phyloP scores from a whole-genome alignment of 2,797 vertebrate genomes.

The Lutjanus argentimaculatus region DNA sequence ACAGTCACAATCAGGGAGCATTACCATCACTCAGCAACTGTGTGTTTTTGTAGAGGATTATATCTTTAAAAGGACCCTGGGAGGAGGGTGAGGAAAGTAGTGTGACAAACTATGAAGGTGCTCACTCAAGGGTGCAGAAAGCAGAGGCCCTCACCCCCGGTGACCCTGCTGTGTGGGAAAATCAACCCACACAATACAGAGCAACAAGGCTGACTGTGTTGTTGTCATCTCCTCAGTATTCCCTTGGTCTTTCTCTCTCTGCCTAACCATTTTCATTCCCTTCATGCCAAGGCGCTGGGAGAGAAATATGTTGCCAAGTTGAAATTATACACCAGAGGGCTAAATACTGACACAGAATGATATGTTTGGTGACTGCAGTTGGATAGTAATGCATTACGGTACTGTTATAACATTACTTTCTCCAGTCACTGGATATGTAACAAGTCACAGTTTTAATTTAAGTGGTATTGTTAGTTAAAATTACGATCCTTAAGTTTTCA shows the following conservation, averaged over 20 bases:
- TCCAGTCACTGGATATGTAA: slow-evolving; percentile 41
- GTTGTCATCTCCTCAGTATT: slow-evolving; percentile 58
- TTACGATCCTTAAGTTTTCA: too few species aligned
- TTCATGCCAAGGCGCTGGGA: slow-evolving; percentile 50
- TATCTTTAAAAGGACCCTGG: slow-evolving; percentile 73
- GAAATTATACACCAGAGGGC: slow-evolving; percentile 65
- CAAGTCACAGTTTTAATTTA: slow-evolving; percentile 12
- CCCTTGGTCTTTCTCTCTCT: slow-evolving; percentile 12
- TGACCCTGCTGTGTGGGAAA: slow-evolving; percentile 83
- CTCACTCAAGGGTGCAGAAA: slow-evolving; percentile 81
- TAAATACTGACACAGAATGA: slow-evolving; percentile 68
- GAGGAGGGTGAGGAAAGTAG: slow-evolving; percentile 57
- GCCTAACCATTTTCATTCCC: slow-evolving; percentile 62
- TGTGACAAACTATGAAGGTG: slow-evolving; percentile 80
- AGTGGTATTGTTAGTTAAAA: background rate
- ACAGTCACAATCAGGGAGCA: slow-evolving; percentile 74
- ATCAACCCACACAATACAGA: slow-evolving; percentile 65
- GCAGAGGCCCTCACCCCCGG: slow-evolving; percentile 71
- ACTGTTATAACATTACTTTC: slow-evolving; percentile 36
- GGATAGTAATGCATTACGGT: slow-evolving; percentile 27
- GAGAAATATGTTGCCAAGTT: slow-evolving; percentile 51
- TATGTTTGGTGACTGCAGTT: slow-evolving; percentile 63
- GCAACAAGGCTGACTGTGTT: slow-evolving; percentile 65
- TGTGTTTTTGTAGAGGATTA: slow-evolving; percentile 83
- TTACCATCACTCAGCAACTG: slow-evolving; percentile 83